Evolutionary conservation across 2,797 vertebrate genomes (phyloP), one percentile per base, ranked within the genome.

Genomic region (Lacerta bilineata): DNA sequence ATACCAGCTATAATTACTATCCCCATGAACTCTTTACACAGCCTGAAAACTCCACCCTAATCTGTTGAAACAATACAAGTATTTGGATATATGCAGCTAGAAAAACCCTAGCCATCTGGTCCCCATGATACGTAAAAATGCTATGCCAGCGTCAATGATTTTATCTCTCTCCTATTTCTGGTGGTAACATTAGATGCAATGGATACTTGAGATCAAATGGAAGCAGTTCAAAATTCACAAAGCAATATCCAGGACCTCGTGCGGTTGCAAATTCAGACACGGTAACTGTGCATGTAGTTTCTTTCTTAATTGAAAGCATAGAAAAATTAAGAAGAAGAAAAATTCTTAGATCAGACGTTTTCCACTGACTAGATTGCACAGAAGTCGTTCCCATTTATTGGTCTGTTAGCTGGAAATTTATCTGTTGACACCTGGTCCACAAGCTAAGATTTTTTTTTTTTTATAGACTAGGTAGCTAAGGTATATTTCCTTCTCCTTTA

Each of bases 1-100:
- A 27, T 90, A 13, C 50, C 80, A 81, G 3, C 27, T 82, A 78
- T 64, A 59, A 20, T 0, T 0, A 25, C 92, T 86, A 88, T 76
- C 29, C 71, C 36, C 46, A 69, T 59, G 92, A 89, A 82, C 59
- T 86, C 20, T 85, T 78, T 90, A 87, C 80, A 77, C 1, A 85
- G 10, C 1, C 84, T 90, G 66, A 66, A 85, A 87, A 46, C 0
- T 43, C 33, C 80, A 27, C 71, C 11, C 10, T 85, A 84, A 85
- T 68, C 81, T 79, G 91, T 76, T 46, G 18, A 8, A 43, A 81
- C 33, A 72, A 80, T 13, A 87, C 41, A 20, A 61, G 15, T 18
- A 23, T 50, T 75, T 41, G 15, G 68, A 27, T 27, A 17, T 33
- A n/a, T 82, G 39, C n/a, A 61, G 11, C 71, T 81, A 29, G 50